A percentile compares a stretch with the other conserved stretches of the same genome.
These are phyloP conservation scores for Pteromalus puparum DNA, from an alignment of 1,140 invertebrate species.

Conservation along the genomic window DNA sequence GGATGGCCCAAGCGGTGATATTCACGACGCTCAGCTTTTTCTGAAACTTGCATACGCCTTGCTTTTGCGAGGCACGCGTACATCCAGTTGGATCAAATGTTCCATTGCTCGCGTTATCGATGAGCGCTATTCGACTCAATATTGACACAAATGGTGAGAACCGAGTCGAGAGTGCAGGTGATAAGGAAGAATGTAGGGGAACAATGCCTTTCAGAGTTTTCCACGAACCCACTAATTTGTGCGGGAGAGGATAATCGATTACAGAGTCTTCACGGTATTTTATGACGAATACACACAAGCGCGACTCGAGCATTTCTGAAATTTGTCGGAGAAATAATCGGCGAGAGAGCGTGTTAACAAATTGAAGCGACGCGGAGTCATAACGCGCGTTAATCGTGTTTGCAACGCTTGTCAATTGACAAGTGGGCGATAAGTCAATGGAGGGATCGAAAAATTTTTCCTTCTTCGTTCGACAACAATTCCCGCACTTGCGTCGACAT, in stretches of 20 bases:
- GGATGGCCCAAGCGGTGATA: constrained; percentile 81
- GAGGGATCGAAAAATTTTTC: neutral
- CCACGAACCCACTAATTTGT: neutral
- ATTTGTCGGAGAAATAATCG: neutral
- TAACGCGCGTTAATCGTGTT: constrained; percentile 5
- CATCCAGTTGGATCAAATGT: neutral
- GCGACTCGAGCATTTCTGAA: no score
- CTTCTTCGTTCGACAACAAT: neutral
- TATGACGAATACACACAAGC: no score
- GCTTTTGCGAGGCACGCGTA: constrained; percentile 69
- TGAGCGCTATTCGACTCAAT: no score
- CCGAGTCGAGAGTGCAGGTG: neutral
- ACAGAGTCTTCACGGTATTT: neutral
- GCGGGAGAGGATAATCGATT: neutral
- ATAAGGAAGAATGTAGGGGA: neutral
- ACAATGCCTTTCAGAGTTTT: neutral
- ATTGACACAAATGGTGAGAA: no score
- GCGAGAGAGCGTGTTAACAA: no score
- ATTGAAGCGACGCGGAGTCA: neutral
- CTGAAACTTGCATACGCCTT: constrained; percentile 80
- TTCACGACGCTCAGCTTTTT: constrained; percentile 75
- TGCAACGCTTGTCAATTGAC: neutral
- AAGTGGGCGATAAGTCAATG: neutral
- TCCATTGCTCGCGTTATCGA: neutral
- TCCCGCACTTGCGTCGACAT: no score